Evolutionary conservation across 2,888 invertebrate species (phyloP).

Genomic region (Chloroclysta siterata): DNA sequence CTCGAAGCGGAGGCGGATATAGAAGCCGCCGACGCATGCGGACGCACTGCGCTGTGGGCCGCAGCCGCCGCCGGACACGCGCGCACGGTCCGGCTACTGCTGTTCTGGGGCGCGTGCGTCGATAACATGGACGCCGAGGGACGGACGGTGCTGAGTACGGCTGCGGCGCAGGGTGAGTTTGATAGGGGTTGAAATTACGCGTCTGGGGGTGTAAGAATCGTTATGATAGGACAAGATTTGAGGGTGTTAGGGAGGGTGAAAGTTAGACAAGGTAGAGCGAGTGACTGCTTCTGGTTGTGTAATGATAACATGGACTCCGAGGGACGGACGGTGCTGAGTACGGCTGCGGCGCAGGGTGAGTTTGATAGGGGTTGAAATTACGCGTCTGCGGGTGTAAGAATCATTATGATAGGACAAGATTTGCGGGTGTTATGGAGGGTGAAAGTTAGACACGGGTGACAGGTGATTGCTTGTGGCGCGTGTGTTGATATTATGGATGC

Average conservation of each 20-base stretch:
- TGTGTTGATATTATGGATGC: constrained; percentile 97
- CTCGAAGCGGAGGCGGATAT: constrained; percentile 97
- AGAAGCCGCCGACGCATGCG: constrained; percentile 92
- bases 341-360: constrained; percentile 92
- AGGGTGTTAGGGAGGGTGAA: neutral
- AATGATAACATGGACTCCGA: constrained; percentile 97
- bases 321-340: constrained; percentile 94
- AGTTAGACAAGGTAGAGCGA: constrained; percentile 92
- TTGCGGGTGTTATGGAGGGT: neutral
- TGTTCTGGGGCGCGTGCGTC: constrained; percentile 98
- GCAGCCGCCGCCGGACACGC: constrained; percentile 97
- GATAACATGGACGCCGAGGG: constrained; percentile 98
- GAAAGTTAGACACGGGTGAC: neutral
- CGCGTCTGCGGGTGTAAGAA: neutral
- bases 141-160: constrained; percentile 93
- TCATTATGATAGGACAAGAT: neutral
- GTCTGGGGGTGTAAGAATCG: neutral
- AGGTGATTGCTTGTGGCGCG: constrained; percentile 89
- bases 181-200: constrained; percentile 1
- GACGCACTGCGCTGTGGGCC: constrained; percentile 95
- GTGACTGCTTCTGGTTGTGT: constrained; percentile 93
- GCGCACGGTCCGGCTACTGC: constrained; percentile 91
- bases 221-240: neutral
- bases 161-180: constrained; percentile 90
- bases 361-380: constrained; percentile 4